Conservation (phyloP, 2,113 vertebrate species). For the Trichomycterus rosablanca region DNA sequence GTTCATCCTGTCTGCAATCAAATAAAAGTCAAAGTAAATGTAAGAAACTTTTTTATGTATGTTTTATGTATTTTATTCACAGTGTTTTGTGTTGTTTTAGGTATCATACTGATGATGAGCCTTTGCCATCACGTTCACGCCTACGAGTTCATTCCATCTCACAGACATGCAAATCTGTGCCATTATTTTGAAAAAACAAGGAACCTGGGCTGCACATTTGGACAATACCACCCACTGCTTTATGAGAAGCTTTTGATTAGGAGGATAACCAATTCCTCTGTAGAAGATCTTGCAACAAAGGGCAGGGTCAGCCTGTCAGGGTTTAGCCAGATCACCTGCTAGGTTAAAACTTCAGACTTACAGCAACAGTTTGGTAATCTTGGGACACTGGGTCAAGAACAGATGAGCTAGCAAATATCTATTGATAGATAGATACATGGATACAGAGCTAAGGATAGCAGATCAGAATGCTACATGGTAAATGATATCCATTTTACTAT, state of each 20-base stretch:
- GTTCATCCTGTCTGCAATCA: too few species aligned
- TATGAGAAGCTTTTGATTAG: conserved; percentile 81
- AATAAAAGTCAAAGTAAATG: too few species aligned
- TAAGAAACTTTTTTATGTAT: too few species aligned
- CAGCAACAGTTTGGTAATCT: too few species aligned
- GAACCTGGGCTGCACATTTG: conserved; percentile 76
- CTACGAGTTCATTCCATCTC: conserved; percentile 80
- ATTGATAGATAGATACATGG: too few species aligned
- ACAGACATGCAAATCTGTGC: conserved; percentile 73
- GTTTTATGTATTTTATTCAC: too few species aligned
- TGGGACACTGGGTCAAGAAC: too few species aligned
- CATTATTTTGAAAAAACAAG: conserved; percentile 79
- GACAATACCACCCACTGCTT: conserved; percentile 80
- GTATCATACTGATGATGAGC: conserved; percentile 82
- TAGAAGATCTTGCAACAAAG: conserved; percentile 68
- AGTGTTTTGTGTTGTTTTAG: conserved; percentile 57
- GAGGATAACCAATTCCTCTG: conserved; percentile 69
- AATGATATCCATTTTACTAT: too few species aligned
- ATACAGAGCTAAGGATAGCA: too few species aligned
- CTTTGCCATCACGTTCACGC: conserved; percentile 74
- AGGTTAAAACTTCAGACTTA: too few species aligned
- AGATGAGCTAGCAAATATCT: too few species aligned
- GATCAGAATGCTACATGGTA: too few species aligned
- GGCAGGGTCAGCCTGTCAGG: conserved; percentile 79
- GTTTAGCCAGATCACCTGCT: conserved; percentile 66